Conservation (phyloP, 92 coral and sea anemone genomes). For the Pocillopora meandrina region DNA sequence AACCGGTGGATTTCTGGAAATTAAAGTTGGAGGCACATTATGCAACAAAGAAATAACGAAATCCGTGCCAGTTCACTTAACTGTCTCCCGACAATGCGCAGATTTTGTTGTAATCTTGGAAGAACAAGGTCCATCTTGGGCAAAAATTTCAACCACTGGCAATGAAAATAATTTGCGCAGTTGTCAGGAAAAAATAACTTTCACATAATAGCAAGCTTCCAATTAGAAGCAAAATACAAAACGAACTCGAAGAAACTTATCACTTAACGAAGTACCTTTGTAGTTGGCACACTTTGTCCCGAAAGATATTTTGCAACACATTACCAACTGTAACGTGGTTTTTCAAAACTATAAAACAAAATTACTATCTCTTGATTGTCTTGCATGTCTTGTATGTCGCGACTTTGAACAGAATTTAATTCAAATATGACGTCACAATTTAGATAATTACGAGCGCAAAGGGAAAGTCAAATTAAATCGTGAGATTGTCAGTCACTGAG, state of each 20-base stretch:
- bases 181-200: background rate
- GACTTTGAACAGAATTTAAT: background rate
- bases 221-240: background rate
- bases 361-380: background rate
- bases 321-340: background rate
- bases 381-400: background rate
- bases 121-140: conserved; percentile 21
- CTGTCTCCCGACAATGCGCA: conserved; percentile 32
- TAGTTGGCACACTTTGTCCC: background rate
- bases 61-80: conserved; percentile 1
- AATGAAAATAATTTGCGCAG: background rate
- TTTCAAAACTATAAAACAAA: background rate
- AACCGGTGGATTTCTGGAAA: too few relatives aligned
- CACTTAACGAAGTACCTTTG: background rate
- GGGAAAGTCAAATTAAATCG: background rate
- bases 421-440: conserved; percentile 28
- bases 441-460: background rate
- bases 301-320: background rate
- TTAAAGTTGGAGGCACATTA: too few relatives aligned
- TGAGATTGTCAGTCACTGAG: background rate
- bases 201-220: too few relatives aligned
- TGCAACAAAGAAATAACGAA: too few relatives aligned
- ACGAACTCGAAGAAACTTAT: background rate
- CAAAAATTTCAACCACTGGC: background rate
- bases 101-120: conserved; percentile 27